phyloP scores from a whole-genome alignment of 2,113 vertebrate species.

The Microtus montanus region DNA sequence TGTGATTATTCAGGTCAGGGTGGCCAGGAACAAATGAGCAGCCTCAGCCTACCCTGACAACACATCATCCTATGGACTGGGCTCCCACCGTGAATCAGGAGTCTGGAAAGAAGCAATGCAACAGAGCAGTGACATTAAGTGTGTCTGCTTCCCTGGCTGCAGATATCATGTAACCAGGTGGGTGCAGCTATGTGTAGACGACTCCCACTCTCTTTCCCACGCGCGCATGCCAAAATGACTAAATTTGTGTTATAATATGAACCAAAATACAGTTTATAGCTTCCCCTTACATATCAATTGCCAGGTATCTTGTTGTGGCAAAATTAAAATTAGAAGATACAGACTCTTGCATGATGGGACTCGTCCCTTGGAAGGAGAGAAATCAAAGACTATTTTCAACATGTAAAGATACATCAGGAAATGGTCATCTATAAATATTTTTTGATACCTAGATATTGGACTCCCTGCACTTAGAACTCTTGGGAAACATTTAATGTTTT shows the following conservation, averaged over 20 bases:
- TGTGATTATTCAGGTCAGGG: too few relatives aligned
- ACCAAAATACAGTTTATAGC: background rate
- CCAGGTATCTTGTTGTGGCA: background rate
- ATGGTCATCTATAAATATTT: too few relatives aligned
- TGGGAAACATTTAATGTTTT: background rate
- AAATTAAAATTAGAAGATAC: background rate
- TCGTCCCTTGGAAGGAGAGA: background rate
- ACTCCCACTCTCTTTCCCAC: background rate
- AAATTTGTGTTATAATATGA: background rate
- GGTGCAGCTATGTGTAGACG: background rate
- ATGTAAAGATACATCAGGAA: background rate
- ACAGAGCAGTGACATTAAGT: background rate
- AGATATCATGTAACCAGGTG: background rate
- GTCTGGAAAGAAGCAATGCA: background rate
- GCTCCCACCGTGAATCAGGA: background rate
- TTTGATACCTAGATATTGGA: background rate
- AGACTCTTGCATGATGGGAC: background rate
- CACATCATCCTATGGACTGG: background rate
- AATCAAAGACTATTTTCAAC: background rate
- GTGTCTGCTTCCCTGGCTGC: background rate
- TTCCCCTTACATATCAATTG: background rate
- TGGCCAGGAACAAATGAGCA: too few relatives aligned
- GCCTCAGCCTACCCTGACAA: too few relatives aligned
- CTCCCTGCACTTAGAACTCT: background rate
- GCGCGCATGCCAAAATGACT: background rate